phyloP scores from a whole-genome alignment of 2,113 vertebrate species.

The human region GRCh38 chr2:153112501-153113000 shows the following conservation, averaged over 20 bases:
- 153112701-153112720: not conserved
- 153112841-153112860: slow-evolving; percentile 24
- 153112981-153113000: not conserved
- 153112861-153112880: not conserved
- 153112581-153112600: slow-evolving; percentile 22
- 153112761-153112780: not conserved
- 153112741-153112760: not conserved
- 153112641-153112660: slow-evolving; percentile 13
- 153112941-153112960: not conserved
- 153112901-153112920: not conserved
- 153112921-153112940: not conserved
- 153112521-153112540: not conserved
- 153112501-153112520: not conserved
- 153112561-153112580: not conserved
- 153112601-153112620: not conserved
- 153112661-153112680: slow-evolving; percentile 29
- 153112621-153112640: slow-evolving; percentile 21
- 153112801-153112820: not conserved
- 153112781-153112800: not conserved
- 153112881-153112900: not conserved
- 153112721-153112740: slow-evolving; percentile 7
- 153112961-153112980: not conserved
- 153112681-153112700: slow-evolving; percentile 37
- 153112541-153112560: not conserved
- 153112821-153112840: not conserved